Percentiles rank a stretch among this genome's conserved stretches.
phyloP scores from a whole-genome alignment of 2,113 vertebrate genomes.

The Terrapene triunguis region DNA sequence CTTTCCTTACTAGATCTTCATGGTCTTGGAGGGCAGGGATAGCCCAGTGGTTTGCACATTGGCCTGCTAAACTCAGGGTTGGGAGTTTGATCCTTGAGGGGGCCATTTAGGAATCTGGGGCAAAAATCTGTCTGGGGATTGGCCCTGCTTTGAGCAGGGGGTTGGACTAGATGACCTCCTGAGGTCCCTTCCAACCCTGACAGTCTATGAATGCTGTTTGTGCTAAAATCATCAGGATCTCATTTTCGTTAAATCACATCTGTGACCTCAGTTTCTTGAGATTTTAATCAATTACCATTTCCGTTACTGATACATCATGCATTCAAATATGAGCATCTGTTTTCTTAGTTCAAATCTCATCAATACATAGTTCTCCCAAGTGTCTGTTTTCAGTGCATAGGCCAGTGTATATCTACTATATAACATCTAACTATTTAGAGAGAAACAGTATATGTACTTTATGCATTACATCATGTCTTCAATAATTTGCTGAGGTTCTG shows the following conservation, averaged over 20 bases:
- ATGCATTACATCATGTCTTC: background rate
- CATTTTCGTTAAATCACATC: conserved; percentile 23
- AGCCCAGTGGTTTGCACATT: too few species aligned
- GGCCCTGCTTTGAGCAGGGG: too few species aligned
- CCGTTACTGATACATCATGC: conserved; percentile 14
- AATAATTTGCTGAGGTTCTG: background rate
- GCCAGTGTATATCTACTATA: conserved; percentile 11
- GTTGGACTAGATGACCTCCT: too few species aligned
- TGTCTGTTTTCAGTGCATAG: conserved; percentile 13
- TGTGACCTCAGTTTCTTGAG: conserved; percentile 41
- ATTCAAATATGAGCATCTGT: conserved; percentile 14
- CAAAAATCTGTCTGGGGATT: too few species aligned
- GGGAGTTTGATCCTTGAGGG: too few species aligned
- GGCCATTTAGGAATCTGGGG: too few species aligned
- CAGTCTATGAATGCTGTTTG: background rate
- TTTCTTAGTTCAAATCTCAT: conserved; percentile 30
- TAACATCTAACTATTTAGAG: background rate
- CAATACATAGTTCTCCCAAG: background rate
- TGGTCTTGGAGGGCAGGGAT: background rate
- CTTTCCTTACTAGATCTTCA: background rate
- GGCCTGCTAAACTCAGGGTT: too few species aligned
- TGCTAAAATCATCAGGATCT: background rate
- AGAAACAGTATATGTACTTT: background rate
- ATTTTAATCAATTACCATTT: conserved; percentile 37
- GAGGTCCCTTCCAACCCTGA: too few species aligned